Percentiles rank a stretch among this genome's conserved stretches.
Conservation (phyloP, 2,113 vertebrate genomes). For the Sebastes schlegelii region DNA sequence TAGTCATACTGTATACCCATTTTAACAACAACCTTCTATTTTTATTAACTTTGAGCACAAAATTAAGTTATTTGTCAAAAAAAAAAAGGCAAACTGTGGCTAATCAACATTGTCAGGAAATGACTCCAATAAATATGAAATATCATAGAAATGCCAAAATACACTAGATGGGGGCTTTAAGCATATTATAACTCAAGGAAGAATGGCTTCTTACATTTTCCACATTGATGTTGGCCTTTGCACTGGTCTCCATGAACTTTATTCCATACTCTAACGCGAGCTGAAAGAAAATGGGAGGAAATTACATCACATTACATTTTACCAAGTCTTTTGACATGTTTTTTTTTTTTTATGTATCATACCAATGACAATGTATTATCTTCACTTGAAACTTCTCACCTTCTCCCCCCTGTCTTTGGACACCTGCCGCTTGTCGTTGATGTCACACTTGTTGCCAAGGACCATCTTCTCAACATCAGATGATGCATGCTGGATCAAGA, state of each 20-base stretch:
- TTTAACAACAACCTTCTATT: no score
- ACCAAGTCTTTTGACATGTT: not conserved
- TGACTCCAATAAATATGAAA: no score
- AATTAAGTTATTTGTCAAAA: no score
- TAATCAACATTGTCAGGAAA: no score
- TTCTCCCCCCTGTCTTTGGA: constrained; percentile 96
- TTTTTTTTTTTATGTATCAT: not conserved
- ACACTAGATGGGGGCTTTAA: not conserved
- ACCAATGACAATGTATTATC: not conserved
- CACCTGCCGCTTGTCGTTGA: constrained; percentile 97
- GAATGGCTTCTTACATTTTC: constrained; percentile 89
- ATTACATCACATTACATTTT: not conserved
- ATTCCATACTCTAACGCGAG: constrained; percentile 94
- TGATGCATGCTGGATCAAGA: constrained; percentile 90
- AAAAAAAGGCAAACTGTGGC: no score
- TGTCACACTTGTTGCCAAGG: constrained; percentile 98
- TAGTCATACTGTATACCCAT: no score
- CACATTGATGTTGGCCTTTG: constrained; percentile 98
- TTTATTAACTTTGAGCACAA: no score
- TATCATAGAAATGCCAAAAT: no score
- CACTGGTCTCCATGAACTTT: constrained; percentile 99
- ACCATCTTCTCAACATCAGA: constrained; percentile 99
- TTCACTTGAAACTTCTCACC: constrained; percentile 78
- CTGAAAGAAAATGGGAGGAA: constrained; percentile 71
- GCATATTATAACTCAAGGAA: not conserved